Conservation (phyloP, 2,113 vertebrate species). For the Sylvilagus bachmani region DNA sequence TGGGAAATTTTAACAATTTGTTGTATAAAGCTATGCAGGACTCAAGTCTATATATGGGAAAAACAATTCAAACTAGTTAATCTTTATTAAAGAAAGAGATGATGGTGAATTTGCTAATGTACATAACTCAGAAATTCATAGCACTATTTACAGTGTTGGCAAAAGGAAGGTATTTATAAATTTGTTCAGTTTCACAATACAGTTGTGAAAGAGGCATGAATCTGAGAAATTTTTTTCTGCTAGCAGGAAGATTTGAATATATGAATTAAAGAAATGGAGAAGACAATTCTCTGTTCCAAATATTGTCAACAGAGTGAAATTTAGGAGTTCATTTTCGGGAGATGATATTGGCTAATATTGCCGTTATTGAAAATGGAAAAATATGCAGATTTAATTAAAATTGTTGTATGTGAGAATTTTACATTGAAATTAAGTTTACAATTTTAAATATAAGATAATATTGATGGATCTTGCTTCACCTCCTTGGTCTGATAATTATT, state of each 20-base stretch:
- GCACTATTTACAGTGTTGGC: not conserved
- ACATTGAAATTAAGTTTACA: not conserved
- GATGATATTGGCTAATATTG: not conserved
- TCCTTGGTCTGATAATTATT: slow-evolving; percentile 29
- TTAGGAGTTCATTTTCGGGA: not conserved
- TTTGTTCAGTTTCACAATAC: not conserved
- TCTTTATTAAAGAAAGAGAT: not conserved
- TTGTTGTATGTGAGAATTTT: not conserved
- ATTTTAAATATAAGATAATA: not conserved
- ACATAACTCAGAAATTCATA: not conserved
- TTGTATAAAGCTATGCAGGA: not conserved
- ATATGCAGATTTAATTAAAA: not conserved
- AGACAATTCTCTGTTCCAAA: not conserved
- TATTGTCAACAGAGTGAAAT: not conserved
- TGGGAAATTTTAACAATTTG: slow-evolving; percentile 5
- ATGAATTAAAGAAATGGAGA: not conserved
- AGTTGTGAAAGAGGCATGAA: not conserved
- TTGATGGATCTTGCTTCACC: not conserved
- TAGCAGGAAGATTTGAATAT: not conserved
- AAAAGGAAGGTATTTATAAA: not conserved
- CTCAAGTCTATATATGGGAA: not conserved
- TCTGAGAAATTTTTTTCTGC: not conserved
- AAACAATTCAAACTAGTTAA: not conserved
- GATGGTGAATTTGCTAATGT: not conserved
- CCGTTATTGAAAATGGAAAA: not conserved